Base-by-base conservation (phyloP, 2,888 invertebrate genomes). In the Parnassius orleans region DNA sequence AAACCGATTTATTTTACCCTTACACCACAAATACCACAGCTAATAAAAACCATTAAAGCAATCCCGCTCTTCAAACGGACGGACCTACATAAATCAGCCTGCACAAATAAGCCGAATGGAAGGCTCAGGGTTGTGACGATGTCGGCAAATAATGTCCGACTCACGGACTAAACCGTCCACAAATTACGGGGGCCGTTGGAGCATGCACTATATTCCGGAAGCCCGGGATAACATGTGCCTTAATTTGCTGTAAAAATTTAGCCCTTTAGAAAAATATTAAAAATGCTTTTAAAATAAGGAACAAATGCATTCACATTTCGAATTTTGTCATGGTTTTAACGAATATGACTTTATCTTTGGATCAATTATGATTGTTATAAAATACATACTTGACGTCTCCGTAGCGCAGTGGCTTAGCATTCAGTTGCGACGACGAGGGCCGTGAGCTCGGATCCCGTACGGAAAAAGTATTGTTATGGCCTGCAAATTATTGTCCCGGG, bases 41-140 rank as follows among this genome's bases (percentile, higher is more conserved):
- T 46, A 43, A 47, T 60, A 50, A 41, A 48, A 47, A 57, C 53
- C 57, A 42, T 53, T 58, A 43, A 9, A 24, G 12, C 44, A 12
- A 43, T 53, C 53, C 50, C 15, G 48, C 42, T 47, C 46, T 51
- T 2, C 69, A 68, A 70, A 68, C 69, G 65, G 48, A 56, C 61
- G 63, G 59, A 59, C 57, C 61, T 72, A 69, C 74, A 82, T 81
- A 81, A 81, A 80, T 81, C 81, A 78, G 73, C 74, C 73, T 73
- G 69, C 72, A 71, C 77, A 79, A 81, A 80, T 78, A 81, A 77
- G 76, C 79, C 72, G 66, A 61, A 64, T 67, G 71, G 60, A 63
- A 56, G 56, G 57, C 53, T 62, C 53, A 43, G 51, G 50, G 58
- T 58, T 58, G 62, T 58, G 62, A 63, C 55, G 64, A 66, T 68